A percentile compares a stretch with the other conserved stretches of the same genome.
phyloP scores from a whole-genome alignment of 2,888 invertebrate species.

The Eilema griseolum region DNA sequence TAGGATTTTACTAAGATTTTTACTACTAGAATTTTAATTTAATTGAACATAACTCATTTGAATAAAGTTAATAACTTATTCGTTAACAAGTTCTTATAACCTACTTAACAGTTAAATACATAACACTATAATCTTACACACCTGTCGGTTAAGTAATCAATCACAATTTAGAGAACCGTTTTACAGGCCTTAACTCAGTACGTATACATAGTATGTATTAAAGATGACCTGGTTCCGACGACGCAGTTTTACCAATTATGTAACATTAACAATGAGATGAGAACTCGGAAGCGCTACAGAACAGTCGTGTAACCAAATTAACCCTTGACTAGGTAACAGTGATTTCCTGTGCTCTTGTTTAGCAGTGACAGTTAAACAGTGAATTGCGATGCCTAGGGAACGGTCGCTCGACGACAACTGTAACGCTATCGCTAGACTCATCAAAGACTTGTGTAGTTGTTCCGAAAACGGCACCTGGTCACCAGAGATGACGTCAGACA shows the following conservation, averaged over 20 bases:
- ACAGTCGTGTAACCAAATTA: slow-evolving; percentile 60
- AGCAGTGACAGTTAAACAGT: slow-evolving; percentile 79
- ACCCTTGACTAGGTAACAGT: slow-evolving; percentile 62
- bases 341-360: slow-evolving; percentile 77
- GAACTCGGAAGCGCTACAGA: slow-evolving; percentile 61
- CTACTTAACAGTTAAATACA: slow-evolving; percentile 18
- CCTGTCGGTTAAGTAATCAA: slow-evolving; percentile 34
- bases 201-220: slow-evolving; percentile 10
- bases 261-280: slow-evolving; percentile 61
- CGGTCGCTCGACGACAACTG: slow-evolving; percentile 75
- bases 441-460: slow-evolving; percentile 84
- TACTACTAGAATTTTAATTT: background rate
- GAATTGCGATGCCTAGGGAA: slow-evolving; percentile 75
- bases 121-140: slow-evolving; percentile 17
- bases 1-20: background rate
- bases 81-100: slow-evolving; percentile 34
- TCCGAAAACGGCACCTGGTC: slow-evolving; percentile 85
- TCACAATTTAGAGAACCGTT: slow-evolving; percentile 23
- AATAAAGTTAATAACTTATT: slow-evolving; percentile 29
- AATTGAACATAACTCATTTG: slow-evolving; percentile 30
- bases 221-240: slow-evolving; percentile 27
- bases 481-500: slow-evolving; percentile 80
- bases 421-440: slow-evolving; percentile 78
- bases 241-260: slow-evolving; percentile 57
- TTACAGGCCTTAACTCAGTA: slow-evolving; percentile 34